Evolutionary conservation across 2,888 invertebrate species (phyloP).

Genomic region (Leptinotarsa tumamoca): DNA sequence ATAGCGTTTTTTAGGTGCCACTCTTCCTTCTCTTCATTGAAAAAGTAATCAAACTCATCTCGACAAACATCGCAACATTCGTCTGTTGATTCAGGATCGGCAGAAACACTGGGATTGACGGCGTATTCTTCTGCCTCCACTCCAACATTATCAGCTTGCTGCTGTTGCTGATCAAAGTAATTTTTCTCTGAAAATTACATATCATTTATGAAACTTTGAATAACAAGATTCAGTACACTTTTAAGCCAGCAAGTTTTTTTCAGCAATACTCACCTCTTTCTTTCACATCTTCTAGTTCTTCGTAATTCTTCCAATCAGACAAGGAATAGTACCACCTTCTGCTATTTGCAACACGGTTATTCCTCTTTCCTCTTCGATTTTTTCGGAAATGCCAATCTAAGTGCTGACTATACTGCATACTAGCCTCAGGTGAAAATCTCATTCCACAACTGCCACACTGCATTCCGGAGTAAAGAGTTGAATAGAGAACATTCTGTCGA

Average conservation of each 20-base stretch:
- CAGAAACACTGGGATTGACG: conserved; percentile 78
- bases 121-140: conserved; percentile 73
- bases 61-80: conserved; percentile 88
- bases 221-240: not conserved
- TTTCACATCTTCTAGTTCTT: conserved; percentile 92
- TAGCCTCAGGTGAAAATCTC: conserved; percentile 90
- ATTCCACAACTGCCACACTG: conserved; percentile 97
- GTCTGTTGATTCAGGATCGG: conserved; percentile 74
- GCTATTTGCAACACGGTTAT: conserved; percentile 74
- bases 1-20: conserved; percentile 94
- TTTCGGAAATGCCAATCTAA: conserved; percentile 99
- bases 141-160: conserved; percentile 69
- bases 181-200: conserved; percentile 77
- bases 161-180: conserved; percentile 84
- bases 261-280: conserved; percentile 75
- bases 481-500: conserved; percentile 78
- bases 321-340: conserved; percentile 92
- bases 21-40: conserved; percentile 96
- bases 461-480: conserved; percentile 85
- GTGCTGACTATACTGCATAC: conserved; percentile 92
- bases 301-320: conserved; percentile 93
- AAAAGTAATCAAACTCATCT: conserved; percentile 94
- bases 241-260: not conserved
- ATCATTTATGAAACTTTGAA: not conserved
- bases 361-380: conserved; percentile 89